phyloP scores from a whole-genome alignment of 2,797 vertebrate species.

The Cottoperca gobio region DNA sequence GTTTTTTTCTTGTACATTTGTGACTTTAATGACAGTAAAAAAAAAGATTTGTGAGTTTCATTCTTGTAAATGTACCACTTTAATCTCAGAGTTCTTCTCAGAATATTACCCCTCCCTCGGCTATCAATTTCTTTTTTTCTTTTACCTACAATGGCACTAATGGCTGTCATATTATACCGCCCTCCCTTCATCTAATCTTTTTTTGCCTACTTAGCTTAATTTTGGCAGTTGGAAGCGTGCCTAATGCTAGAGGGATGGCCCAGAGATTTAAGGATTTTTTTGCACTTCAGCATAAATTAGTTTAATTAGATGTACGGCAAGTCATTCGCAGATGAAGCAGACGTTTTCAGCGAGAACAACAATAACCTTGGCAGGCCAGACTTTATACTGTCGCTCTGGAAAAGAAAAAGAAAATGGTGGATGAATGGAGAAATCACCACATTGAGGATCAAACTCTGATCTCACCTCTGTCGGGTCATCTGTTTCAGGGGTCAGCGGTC shows the following conservation, averaged over 20 bases:
- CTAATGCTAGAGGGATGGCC: slow-evolving; percentile 36
- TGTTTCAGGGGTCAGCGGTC: slow-evolving; percentile 90
- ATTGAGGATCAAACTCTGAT: neutral
- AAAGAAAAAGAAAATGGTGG: neutral
- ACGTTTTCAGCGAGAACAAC: slow-evolving; percentile 21
- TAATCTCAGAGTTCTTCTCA: too few species aligned
- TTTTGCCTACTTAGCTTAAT: slow-evolving; percentile 25
- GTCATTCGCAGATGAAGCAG: slow-evolving; percentile 58
- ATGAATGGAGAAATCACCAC: neutral
- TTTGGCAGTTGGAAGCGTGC: slow-evolving; percentile 29
- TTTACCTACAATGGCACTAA: too few species aligned
- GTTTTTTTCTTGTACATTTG: too few species aligned
- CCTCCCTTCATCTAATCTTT: neutral
- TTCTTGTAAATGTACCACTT: too few species aligned
- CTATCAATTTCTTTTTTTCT: too few species aligned
- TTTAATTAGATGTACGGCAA: slow-evolving; percentile 61
- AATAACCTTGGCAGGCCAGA: slow-evolving; percentile 2
- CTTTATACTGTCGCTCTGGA: neutral
- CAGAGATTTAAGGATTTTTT: slow-evolving; percentile 16
- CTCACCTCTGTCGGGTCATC: slow-evolving; percentile 91
- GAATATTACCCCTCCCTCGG: too few species aligned
- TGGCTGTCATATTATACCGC: too few species aligned
- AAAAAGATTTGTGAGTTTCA: too few species aligned
- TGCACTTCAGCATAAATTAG: slow-evolving; percentile 52
- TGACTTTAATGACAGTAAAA: too few species aligned